A percentile compares a stretch with the other conserved stretches of the same genome.
Conservation (phyloP, 2,797 vertebrate genomes). For the Caiman crocodilus region DNA sequence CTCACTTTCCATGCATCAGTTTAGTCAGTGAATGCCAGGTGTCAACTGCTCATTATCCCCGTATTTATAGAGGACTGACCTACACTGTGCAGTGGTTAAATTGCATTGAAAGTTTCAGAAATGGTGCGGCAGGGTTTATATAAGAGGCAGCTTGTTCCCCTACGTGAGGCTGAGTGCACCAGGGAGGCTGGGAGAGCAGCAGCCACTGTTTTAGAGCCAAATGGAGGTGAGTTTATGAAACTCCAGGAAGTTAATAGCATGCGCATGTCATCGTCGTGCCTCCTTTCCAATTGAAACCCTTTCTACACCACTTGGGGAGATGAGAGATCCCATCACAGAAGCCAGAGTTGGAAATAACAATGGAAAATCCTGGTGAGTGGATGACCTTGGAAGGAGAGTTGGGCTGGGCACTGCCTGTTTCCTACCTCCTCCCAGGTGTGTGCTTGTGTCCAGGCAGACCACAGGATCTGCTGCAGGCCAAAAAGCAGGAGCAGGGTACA, state of each 20-base stretch:
- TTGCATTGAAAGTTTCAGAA: neutral
- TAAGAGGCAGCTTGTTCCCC: rapidly evolving
- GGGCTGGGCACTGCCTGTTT: neutral
- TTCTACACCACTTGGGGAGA: neutral
- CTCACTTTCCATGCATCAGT: neutral
- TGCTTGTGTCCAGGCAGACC: neutral
- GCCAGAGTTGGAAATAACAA: neutral
- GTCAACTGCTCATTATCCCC: neutral
- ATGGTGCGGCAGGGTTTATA: neutral
- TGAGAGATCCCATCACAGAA: neutral
- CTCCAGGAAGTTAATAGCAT: neutral
- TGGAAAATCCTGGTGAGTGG: neutral
- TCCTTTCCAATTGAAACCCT: neutral
- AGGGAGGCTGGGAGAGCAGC: neutral
- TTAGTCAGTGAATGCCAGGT: neutral
- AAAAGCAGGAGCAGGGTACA: neutral
- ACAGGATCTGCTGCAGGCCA: neutral
- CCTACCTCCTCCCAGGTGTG: neutral
- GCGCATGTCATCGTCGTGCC: neutral
- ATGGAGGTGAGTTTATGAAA: slow-evolving; percentile 24
- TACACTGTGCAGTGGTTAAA: neutral
- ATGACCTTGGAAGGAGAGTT: neutral
- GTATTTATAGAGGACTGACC: neutral
- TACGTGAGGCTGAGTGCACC: neutral
- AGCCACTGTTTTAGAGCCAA: slow-evolving; percentile 15